Percentiles rank a stretch among this genome's conserved stretches.
Evolutionary conservation across 2,113 vertebrate genomes (phyloP).

Genomic region (Mesoclemmys tuberculata): DNA sequence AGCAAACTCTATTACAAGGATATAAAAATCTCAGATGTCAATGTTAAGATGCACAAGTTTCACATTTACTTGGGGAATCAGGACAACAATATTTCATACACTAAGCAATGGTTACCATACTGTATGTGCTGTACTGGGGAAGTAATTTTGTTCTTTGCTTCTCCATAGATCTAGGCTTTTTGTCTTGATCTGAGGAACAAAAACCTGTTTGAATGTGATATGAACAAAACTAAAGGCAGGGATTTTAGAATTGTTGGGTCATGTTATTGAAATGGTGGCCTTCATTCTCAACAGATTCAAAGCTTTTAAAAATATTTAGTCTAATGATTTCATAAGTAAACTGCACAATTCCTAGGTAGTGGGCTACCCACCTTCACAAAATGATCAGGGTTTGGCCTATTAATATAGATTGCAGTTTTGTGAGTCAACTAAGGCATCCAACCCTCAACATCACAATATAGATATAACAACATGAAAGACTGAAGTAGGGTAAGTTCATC

Average conservation of each 20-base stretch:
- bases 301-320: not conserved
- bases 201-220: not conserved
- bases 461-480: not conserved
- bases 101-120: not conserved
- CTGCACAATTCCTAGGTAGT: not conserved
- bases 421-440: fast-evolving
- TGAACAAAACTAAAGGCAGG: not conserved
- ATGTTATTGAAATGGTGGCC: not conserved
- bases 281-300: not conserved
- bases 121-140: not conserved
- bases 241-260: not conserved
- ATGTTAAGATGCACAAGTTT: not conserved
- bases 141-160: not conserved
- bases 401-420: not conserved
- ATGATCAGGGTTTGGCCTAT: not conserved
- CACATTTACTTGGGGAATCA: fast-evolving
- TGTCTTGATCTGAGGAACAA: not conserved
- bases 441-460: not conserved
- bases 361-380: not conserved
- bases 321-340: not conserved
- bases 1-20: not conserved
- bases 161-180: not conserved
- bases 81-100: not conserved
- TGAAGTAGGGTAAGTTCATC: not conserved
- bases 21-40: not conserved